These are phyloP conservation scores for Diachrysia chrysitis DNA, from an alignment of 2,888 invertebrate species.

Conservation along the genomic window DNA sequence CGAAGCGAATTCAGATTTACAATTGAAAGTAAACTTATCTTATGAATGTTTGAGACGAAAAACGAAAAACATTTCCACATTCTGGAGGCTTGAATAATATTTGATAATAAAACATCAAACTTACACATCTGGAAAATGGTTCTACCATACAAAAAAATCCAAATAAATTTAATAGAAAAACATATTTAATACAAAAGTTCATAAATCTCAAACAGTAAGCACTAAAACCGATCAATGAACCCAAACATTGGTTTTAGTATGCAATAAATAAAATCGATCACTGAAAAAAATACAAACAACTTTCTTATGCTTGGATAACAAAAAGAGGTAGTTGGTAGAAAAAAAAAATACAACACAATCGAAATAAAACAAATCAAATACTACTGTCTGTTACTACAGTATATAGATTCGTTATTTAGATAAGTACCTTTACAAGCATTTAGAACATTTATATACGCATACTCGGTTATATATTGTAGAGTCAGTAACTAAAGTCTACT, in stretches of 20 bases:
- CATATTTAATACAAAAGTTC: neutral
- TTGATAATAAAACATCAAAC: too few species aligned
- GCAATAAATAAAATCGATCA: neutral
- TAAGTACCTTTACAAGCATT: too few species aligned
- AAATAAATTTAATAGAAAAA: neutral
- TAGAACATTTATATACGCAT: too few species aligned
- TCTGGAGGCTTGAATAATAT: neutral
- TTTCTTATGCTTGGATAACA: neutral
- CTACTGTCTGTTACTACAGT: neutral
- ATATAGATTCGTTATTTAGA: too few species aligned
- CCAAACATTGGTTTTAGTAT: neutral
- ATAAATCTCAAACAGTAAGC: neutral
- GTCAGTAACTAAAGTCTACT: too few species aligned
- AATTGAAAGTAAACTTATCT: slow-evolving; percentile 8
- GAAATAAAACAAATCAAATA: neutral
- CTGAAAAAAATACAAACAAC: neutral
- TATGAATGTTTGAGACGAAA: neutral
- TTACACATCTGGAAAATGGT: neutral
- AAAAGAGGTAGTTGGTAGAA: neutral
- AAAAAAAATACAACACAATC: neutral
- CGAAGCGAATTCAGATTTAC: slow-evolving; percentile 44
- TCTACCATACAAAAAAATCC: neutral
- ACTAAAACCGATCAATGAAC: slow-evolving; percentile 37
- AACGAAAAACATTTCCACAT: neutral
- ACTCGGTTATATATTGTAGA: too few species aligned